A percentile compares a stretch with the other conserved stretches of the same genome.
phyloP scores from a whole-genome alignment of 2,113 vertebrate species.

The Polypterus bichir region DNA sequence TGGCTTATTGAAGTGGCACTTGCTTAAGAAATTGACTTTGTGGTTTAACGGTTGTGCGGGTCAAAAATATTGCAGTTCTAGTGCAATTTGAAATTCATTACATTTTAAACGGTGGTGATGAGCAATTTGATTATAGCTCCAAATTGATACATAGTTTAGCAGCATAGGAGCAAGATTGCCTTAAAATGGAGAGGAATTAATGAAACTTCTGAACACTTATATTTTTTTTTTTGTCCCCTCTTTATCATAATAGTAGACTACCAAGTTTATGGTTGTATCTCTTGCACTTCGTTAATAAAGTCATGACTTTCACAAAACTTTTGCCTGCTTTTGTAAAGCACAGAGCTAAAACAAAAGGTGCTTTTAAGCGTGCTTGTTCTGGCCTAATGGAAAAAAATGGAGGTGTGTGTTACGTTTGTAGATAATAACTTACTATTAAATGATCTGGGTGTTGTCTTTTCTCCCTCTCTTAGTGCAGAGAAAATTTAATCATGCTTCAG shows the following conservation, averaged over 20 bases:
- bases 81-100: constrained; percentile 15
- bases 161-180: constrained; percentile 11
- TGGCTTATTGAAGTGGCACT: constrained; percentile 17
- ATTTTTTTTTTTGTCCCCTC: too few species aligned
- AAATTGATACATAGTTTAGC: constrained; percentile 8
- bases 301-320: too few species aligned
- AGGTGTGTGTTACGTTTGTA: too few species aligned
- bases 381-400: too few species aligned
- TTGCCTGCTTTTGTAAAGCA: too few species aligned
- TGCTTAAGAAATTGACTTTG: not conserved
- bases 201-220: too few species aligned
- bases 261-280: too few species aligned
- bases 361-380: too few species aligned
- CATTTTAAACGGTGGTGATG: constrained; percentile 30
- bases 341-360: too few species aligned
- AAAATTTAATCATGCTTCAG: constrained; percentile 37
- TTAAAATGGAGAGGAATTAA: constrained; percentile 19
- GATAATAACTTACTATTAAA: too few species aligned
- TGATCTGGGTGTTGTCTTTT: constrained; percentile 4
- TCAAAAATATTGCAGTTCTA: constrained; percentile 38
- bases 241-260: too few species aligned
- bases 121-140: constrained; percentile 23
- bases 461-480: constrained; percentile 10
- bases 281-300: too few species aligned
- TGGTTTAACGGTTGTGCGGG: constrained; percentile 8